Percentiles rank a stretch among this genome's conserved stretches.
Conservation (phyloP, 2,113 vertebrate species). For the Paraplagusia blochii region DNA sequence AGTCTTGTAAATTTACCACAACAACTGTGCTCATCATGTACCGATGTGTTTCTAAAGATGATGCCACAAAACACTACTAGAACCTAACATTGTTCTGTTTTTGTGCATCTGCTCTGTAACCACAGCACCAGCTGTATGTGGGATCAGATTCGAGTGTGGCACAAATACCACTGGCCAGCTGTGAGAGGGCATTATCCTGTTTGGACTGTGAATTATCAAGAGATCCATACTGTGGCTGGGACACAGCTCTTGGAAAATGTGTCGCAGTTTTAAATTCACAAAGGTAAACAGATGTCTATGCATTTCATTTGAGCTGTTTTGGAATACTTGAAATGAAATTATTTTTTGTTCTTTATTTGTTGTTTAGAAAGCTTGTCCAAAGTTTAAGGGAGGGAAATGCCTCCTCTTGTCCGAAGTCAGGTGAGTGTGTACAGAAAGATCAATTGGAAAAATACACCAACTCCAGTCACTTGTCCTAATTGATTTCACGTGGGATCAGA, state of each 20-base stretch:
- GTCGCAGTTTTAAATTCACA: constrained; percentile 34
- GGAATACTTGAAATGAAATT: constrained; percentile 2
- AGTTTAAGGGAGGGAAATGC: constrained; percentile 69
- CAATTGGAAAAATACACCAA: too few relatives aligned
- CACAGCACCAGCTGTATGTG: constrained; percentile 70
- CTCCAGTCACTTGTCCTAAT: too few relatives aligned
- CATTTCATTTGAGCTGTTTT: neutral
- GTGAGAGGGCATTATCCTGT: constrained; percentile 68
- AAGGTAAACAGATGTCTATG: neutral
- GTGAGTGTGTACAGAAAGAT: constrained; percentile 25
- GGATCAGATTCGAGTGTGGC: constrained; percentile 69
- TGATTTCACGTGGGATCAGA: constrained; percentile 74
- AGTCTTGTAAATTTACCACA: neutral
- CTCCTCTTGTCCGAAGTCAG: constrained; percentile 62
- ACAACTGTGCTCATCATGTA: too few relatives aligned
- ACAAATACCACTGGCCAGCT: constrained; percentile 74
- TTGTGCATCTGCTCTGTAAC: constrained; percentile 1
- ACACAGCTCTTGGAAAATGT: constrained; percentile 42
- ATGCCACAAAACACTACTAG: too few relatives aligned
- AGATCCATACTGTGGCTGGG: constrained; percentile 81
- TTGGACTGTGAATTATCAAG: constrained; percentile 77
- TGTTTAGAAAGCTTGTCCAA: constrained; percentile 73
- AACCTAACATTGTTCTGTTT: too few relatives aligned
- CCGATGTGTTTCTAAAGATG: too few relatives aligned
- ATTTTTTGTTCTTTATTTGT: neutral